Evolutionary conservation across 2,113 vertebrate species (phyloP), one percentile per base, ranked within the genome.

Genomic region (Daboia siamensis): DNA sequence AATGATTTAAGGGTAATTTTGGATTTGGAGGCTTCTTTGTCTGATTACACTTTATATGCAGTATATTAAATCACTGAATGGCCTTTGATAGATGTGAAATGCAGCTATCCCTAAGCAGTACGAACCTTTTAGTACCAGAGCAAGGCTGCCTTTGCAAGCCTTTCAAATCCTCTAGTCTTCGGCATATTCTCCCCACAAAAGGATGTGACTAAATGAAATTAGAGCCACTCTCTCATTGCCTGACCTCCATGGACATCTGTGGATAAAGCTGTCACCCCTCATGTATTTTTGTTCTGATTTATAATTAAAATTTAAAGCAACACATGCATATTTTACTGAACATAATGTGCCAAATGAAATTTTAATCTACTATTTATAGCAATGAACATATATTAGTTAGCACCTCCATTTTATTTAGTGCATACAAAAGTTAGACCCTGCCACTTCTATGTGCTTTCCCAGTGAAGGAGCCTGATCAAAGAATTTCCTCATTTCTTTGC

Each of bases 281-380:
- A 97, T 97, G 97, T 97, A 98, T 96, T 96, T 93, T 96, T 96
- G 97, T 97, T 97, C 97, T 98, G 98, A 98, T 98, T 98, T 98
- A 98, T 97, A 97, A 98, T 98, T 97, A 98, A 99, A 98, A 97
- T 98, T 99, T 98, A 98, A 99, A 98, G 97, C 96, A 98, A 97
- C 96, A 94, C 98, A 98, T 99, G 98, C 98, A 98, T 99, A 99
- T 99, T 99, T 99, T 98, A 99, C 98, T 89, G 97, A 97, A 97
- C 97, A 97, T 98, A 98, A 99, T 99, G 98, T 98, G 97, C 96
- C 95, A 96, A 97, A 98, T 99, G 97, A 98, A 98, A 98, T 96
- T 98, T 98, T 99, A 97, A 98, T 98, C 97, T 95, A 97, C 97
- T 97, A 97, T 91, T 86, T 61, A 85, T 64, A 48, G 24, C 52